phyloP scores from a whole-genome alignment of 2,113 vertebrate species.

The Podarcis muralis region DNA sequence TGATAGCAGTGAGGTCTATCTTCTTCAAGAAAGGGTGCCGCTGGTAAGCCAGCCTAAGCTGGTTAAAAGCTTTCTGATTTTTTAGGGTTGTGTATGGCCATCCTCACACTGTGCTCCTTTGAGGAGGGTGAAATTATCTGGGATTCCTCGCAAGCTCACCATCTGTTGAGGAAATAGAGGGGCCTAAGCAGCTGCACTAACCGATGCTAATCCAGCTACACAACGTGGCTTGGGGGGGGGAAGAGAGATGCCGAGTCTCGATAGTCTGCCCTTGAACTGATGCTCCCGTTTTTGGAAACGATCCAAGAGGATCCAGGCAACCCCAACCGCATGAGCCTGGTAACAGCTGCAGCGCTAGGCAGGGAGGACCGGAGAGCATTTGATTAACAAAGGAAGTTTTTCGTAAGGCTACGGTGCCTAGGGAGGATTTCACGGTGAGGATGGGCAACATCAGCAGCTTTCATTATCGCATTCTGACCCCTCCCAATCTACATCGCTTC shows the following conservation, averaged over 20 bases:
- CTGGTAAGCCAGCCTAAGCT: neutral
- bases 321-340: neutral
- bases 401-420: conserved; percentile 27
- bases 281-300: conserved; percentile 3
- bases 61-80: neutral
- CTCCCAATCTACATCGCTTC: no score
- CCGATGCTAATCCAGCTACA: neutral
- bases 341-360: conserved; percentile 48
- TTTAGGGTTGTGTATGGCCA: neutral
- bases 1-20: neutral
- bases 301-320: conserved; percentile 27
- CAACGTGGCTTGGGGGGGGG: no score
- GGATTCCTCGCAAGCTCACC: conserved; percentile 18
- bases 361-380: neutral
- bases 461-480: neutral
- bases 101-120: neutral
- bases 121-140: conserved; percentile 15
- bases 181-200: conserved; percentile 29
- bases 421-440: neutral
- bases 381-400: conserved; percentile 22
- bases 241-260: neutral
- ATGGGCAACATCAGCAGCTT: conserved; percentile 13
- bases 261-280: neutral
- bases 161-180: conserved; percentile 29
- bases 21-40: neutral